phyloP scores from a whole-genome alignment of 2,113 vertebrate species.

The Coturnix japonica region DNA sequence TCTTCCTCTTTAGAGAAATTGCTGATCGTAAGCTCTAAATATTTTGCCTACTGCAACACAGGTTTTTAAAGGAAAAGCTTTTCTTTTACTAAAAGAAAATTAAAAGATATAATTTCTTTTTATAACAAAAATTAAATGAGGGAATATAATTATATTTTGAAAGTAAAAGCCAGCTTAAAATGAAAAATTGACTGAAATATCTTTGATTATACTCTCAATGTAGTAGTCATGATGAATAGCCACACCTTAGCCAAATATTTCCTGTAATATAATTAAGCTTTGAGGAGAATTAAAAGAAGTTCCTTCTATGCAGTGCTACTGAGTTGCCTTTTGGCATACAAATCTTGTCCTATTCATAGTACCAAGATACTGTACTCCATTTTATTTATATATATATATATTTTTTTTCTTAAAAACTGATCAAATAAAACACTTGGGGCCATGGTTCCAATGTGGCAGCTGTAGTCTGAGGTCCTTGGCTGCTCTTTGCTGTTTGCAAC shows the following conservation, averaged over 20 bases:
- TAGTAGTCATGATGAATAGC: constrained; percentile 37
- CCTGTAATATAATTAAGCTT: constrained; percentile 51
- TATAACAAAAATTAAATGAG: constrained; percentile 42
- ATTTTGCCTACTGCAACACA: constrained; percentile 56
- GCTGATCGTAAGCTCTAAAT: constrained; percentile 77
- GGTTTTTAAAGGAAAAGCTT: constrained; percentile 43
- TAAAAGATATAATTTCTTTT: constrained; percentile 65
- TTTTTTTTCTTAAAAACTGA: background rate
- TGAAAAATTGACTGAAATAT: constrained; percentile 51
- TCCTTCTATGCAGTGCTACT: background rate
- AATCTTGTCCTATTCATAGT: background rate
- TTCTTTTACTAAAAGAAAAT: constrained; percentile 65
- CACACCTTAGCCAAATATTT: constrained; percentile 63
- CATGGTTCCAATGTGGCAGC: accelerated
- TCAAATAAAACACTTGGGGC: background rate
- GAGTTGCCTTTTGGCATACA: background rate
- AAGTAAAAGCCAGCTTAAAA: constrained; percentile 66
- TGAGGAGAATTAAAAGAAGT: background rate
- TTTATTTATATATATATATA: background rate
- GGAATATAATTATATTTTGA: constrained; percentile 50
- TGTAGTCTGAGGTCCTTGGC: background rate
- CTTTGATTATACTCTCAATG: constrained; percentile 41
- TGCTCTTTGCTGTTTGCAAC: background rate
- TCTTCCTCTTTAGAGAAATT: constrained; percentile 77
- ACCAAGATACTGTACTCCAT: background rate